Conservation (phyloP, 2,888 invertebrate species). For the Harmothoe impar region DNA sequence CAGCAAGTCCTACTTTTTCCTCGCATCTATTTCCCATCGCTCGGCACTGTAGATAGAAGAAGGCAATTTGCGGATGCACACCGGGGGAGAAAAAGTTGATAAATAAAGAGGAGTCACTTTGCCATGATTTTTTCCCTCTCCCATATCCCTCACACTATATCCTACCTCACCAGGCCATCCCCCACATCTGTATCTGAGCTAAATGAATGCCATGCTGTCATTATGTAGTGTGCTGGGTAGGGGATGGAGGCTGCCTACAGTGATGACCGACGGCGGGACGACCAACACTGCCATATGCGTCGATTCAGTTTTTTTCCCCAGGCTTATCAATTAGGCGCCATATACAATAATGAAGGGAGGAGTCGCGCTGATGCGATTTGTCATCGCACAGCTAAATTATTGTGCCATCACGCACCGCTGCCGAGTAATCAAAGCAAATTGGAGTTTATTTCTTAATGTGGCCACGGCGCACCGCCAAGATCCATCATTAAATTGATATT, state of each 20-base stretch:
- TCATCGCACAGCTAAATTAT: conserved; percentile 54
- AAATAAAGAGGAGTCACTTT: conserved; percentile 59
- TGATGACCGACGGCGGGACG: not conserved
- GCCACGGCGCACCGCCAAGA: not conserved
- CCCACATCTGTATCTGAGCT: not conserved
- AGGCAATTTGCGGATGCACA: conserved; percentile 46
- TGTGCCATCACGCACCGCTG: conserved; percentile 52
- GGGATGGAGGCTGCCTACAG: not conserved
- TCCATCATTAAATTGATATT: conserved; percentile 58
- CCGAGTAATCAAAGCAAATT: conserved; percentile 60
- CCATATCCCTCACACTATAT: not conserved
- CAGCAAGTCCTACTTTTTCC: conserved; percentile 2
- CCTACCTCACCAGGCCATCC: not conserved
- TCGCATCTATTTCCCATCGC: not conserved
- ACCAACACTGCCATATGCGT: conserved; percentile 32
- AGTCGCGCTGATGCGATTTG: not conserved
- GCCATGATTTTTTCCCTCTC: not conserved
- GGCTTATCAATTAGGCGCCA: conserved; percentile 55
- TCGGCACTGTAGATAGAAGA: conserved; percentile 38
- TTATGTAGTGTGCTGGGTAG: not conserved
- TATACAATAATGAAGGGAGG: conserved; percentile 58
- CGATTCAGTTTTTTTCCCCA: conserved; percentile 35
- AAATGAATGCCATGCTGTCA: conserved; percentile 39
- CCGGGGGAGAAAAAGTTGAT: conserved; percentile 6
- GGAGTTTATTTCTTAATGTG: conserved; percentile 62